phyloP scores from a whole-genome alignment of 2,888 invertebrate species.

The Chalcosyrphus nemorum region DNA sequence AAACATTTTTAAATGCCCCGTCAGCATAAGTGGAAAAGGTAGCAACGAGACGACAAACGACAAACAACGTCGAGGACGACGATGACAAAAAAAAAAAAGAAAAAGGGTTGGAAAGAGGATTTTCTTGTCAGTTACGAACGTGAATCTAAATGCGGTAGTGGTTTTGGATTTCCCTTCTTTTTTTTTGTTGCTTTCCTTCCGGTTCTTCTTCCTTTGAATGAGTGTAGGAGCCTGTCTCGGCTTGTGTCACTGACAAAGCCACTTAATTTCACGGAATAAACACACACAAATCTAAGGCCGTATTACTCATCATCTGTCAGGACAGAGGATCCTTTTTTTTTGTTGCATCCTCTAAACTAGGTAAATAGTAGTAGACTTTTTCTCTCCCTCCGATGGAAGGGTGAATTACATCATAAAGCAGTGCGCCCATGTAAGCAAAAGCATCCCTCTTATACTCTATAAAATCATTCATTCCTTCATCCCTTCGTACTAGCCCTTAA shows the following conservation, averaged over 20 bases:
- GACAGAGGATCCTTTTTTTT: constrained; percentile 12
- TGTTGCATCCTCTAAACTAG: constrained; percentile 7
- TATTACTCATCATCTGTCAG: constrained; percentile 64
- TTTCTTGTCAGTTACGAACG: constrained; percentile 65
- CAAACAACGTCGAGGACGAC: constrained; percentile 30
- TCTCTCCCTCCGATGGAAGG: background rate
- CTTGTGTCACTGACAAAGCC: constrained; percentile 61
- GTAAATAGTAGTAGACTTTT: constrained; percentile 18
- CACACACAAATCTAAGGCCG: constrained; percentile 62
- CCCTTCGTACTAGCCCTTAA: constrained; percentile 51
- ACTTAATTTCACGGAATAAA: constrained; percentile 71
- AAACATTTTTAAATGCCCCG: constrained; percentile 67
- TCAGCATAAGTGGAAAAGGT: constrained; percentile 66
- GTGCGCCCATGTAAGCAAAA: constrained; percentile 23
- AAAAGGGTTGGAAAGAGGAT: constrained; percentile 68
- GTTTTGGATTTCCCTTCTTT: constrained; percentile 26
- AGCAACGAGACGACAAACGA: constrained; percentile 39
- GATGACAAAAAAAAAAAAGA: constrained; percentile 20
- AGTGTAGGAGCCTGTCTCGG: constrained; percentile 37
- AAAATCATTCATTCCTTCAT: constrained; percentile 44
- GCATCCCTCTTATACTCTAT: background rate
- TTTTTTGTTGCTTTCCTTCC: background rate
- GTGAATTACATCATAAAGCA: constrained; percentile 44
- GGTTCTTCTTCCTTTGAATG: background rate
- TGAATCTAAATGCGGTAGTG: constrained; percentile 22